phyloP scores from a whole-genome alignment of 2,888 invertebrate species.

The Eupithecia subumbrata region DNA sequence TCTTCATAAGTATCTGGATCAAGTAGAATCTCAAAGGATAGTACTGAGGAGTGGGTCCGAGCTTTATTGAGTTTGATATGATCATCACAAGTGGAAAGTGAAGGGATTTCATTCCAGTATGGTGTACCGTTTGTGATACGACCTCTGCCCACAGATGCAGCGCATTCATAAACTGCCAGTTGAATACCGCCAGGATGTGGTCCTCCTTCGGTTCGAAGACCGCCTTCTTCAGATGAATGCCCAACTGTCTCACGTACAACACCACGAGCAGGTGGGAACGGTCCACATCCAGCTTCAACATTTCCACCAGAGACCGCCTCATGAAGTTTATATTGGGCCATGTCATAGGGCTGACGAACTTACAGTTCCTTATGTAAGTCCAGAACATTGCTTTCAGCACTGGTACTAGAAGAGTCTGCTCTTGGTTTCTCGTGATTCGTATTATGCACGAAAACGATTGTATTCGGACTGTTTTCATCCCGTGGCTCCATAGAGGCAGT shows the following conservation, averaged over 20 bases:
- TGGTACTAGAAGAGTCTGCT: conserved; percentile 87
- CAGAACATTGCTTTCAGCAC: conserved; percentile 96
- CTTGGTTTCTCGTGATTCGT: conserved; percentile 89
- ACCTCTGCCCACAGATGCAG: conserved; percentile 95
- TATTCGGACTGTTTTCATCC: conserved; percentile 94
- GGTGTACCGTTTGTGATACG: conserved; percentile 72
- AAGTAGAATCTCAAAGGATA: conserved; percentile 97
- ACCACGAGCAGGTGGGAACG: conserved; percentile 96
- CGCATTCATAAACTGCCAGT: conserved; percentile 99
- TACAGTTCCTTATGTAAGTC: conserved; percentile 95
- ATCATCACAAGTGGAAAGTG: conserved; percentile 97
- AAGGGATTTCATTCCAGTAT: conserved; percentile 86
- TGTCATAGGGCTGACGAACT: conserved; percentile 95
- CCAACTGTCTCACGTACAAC: conserved; percentile 96
- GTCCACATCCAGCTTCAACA: conserved; percentile 92
- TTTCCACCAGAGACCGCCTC: conserved; percentile 95
- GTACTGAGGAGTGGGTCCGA: conserved; percentile 95
- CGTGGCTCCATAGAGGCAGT: conserved; percentile 92
- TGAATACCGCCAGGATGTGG: conserved; percentile 96
- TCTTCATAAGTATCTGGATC: conserved; percentile 90
- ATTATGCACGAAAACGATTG: conserved; percentile 94
- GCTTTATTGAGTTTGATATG: conserved; percentile 92
- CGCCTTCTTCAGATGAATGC: conserved; percentile 97
- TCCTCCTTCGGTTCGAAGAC: conserved; percentile 93
- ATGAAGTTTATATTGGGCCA: conserved; percentile 97